Percentiles rank a stretch among this genome's conserved stretches.
Evolutionary conservation across 2,797 vertebrate species (phyloP).

Genomic region (Pangasius krempfi): DNA sequence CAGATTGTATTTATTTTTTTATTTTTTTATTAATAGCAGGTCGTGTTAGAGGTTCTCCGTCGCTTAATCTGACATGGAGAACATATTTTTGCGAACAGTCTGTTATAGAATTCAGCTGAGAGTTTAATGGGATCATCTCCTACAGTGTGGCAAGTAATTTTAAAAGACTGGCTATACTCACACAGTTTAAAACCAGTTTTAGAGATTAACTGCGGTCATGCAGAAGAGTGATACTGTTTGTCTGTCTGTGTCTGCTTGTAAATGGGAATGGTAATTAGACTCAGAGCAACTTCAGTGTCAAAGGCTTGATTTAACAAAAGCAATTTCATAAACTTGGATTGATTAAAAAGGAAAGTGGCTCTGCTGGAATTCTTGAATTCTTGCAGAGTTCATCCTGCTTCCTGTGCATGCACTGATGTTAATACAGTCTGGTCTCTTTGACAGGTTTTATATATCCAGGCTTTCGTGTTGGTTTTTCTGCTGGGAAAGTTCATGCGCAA

Average conservation of each 20-base stretch:
- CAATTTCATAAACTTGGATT: not conserved
- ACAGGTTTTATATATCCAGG: constrained; percentile 95
- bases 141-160: not conserved
- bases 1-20: not conserved
- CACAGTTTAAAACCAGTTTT: not conserved
- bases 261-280: not conserved
- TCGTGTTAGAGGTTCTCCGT: not conserved
- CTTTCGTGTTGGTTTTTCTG: constrained; percentile 93
- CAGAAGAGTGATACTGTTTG: not conserved
- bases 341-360: not conserved
- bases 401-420: not conserved
- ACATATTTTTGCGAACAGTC: not conserved
- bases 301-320: not conserved
- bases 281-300: not conserved
- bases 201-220: not conserved
- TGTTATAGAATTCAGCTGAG: not conserved
- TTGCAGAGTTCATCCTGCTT: not conserved
- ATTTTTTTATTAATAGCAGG: not conserved
- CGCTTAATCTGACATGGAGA: not conserved
- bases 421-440: not conserved
- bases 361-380: not conserved
- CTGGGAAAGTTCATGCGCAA: constrained; percentile 97
- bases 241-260: not conserved
- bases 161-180: not conserved
- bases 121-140: not conserved